Conservation (phyloP, 2,888 invertebrate genomes). For the Pelosia muscerda region DNA sequence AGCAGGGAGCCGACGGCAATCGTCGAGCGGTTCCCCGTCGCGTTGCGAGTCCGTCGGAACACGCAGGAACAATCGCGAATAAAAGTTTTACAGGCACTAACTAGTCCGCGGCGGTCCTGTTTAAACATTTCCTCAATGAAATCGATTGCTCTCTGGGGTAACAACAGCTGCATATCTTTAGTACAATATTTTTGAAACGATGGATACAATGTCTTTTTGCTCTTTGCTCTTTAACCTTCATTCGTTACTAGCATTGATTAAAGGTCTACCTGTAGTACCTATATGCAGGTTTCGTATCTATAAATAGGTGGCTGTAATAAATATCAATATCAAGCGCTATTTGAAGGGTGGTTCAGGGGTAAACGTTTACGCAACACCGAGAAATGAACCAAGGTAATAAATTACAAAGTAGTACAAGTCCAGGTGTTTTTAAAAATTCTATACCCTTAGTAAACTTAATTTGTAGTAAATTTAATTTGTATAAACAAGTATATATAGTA, state of each 20-base stretch:
- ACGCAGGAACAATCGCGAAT: constrained; percentile 41
- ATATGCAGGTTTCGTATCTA: constrained; percentile 21
- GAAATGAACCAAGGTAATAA: not conserved
- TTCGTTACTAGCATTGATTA: constrained; percentile 13
- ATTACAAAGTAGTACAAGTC: no score
- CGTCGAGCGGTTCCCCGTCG: constrained; percentile 27
- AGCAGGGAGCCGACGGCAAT: constrained; percentile 37
- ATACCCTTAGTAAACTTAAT: no score
- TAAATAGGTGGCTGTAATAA: not conserved
- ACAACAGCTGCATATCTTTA: constrained; percentile 14
- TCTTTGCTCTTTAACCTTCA: constrained; percentile 22
- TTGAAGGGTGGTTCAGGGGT: not conserved
- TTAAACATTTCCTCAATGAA: constrained; percentile 57
- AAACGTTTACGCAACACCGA: not conserved
- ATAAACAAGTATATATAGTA: no score
- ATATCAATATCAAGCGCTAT: not conserved
- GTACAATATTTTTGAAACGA: not conserved
- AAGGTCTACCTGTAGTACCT: constrained; percentile 10
- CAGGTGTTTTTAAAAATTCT: no score
- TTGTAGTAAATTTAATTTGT: no score
- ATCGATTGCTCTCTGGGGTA: constrained; percentile 47
- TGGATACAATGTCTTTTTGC: not conserved
- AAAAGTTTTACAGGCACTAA: constrained; percentile 48
- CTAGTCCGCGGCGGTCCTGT: constrained; percentile 25
- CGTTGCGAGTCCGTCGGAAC: not conserved